Evolutionary conservation across 1,140 invertebrate species (phyloP), one percentile per base, ranked within the genome.

Genomic region (Holcopasites calliopsidis): DNA sequence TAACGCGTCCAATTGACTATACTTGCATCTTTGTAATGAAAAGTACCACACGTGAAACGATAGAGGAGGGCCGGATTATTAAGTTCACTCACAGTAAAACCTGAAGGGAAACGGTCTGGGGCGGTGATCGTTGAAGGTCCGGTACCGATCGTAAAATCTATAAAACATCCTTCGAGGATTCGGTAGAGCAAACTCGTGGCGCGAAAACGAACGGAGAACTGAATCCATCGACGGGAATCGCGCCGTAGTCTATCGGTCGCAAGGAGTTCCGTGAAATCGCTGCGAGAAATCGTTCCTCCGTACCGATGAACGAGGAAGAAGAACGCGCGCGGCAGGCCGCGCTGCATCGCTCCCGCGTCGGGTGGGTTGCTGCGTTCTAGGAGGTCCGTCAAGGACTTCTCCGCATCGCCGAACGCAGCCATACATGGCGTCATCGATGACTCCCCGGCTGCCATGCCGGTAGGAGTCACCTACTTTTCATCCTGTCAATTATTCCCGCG

Each of bases 61-160:
- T n/a, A n/a, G 11, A 35, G 7, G n/a, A 23, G 16, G 1, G 33
- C n/a, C 16, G 33, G n/a, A 0, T 16, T 4, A 2, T 10, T 10
- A 28, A 7, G 13, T 66, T 23, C 28, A 90, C 91, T 92, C 83
- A 92, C 91, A 92, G 61, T 92, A 89, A 80, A 92, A 90, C 82
- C 86, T 86, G 70, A 87, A 91, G 13, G 91, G 90, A 73, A 91
- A 91, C 28, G 83, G 82, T n/a, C 83, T 83, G 7, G 76, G 73
- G 6, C 86, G 84, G 7, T 86, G 86, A 38, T 92, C 89, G 69
- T 91, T 91, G 78, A 90, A 90, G 35, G 85, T 70, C 21, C 90
- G 90, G 78, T 92, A 91, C 16, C 90, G 88, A 80, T 92, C 90
- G 80, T 91, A 92, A 66, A 92, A 92, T 88, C 91, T 86, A 77